Evolutionary conservation across 2,113 vertebrate species (phyloP), one percentile per base, ranked within the genome.

Genomic region (Pycnonotus jocosus): DNA sequence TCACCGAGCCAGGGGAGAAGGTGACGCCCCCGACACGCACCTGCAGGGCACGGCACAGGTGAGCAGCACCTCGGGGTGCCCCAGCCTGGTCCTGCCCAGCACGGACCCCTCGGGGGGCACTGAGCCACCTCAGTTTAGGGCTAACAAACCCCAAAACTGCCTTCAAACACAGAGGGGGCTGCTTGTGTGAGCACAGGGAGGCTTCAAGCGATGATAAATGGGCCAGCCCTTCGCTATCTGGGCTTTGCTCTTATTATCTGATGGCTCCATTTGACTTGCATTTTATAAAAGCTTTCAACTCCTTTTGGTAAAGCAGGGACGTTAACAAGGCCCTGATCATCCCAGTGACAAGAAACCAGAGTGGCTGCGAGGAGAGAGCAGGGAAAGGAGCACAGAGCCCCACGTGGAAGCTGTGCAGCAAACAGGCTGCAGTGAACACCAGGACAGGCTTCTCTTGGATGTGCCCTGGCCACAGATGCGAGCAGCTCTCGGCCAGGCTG

Each of bases 21-120:
- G 98, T 89, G 93, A 99, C 98, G 5, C 99, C 99, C 2, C 99
- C 99, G 1, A 99, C 99, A 30, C 99, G 99, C 30, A 99, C 99
- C 99, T 99, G 96, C 48, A 18, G 92, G 70, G 92, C 80, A 89
- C 93, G 53, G 83, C 1, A 15, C 1, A 3, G 66, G 37, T 65
- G 21, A 82, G 24, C 50, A 30, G 56, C 61, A 20, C 53, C 47
- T 48, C 12, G 23, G 47, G 47, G 19, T 13, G 47, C 47, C 22
- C 23, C 12, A 48, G 47, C 47, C 45, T 10, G 20, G 20, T 47
- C 20, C 45, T 6, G 44, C 19, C 19, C 47, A 23, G 47, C 23
- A 22, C 47, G 23, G 47, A 48, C 22, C 53, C 51, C 38, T 38
- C 38, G 38, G 38, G 38, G 15, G 25, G 24, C 48, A 5, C 48